Evolutionary conservation across 2,113 vertebrate genomes (phyloP).

Genomic region (Poicephalus gulielmi): DNA sequence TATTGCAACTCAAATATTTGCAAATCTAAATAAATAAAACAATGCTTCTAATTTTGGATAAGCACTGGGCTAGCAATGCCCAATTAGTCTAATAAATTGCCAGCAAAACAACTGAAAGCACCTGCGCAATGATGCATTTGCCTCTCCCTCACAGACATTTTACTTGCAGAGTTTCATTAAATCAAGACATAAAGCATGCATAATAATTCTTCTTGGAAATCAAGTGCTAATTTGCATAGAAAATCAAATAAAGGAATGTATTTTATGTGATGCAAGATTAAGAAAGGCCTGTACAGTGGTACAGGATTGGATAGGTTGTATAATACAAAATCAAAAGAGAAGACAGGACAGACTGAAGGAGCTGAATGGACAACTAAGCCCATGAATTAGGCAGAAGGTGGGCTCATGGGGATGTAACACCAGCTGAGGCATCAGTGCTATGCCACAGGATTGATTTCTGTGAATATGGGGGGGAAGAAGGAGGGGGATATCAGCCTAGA

Average conservation of each 20-base stretch:
- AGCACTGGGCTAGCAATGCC: not conserved
- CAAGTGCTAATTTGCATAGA: not conserved
- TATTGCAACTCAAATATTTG: not conserved
- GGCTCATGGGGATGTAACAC: not conserved
- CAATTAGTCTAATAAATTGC: slow-evolving; percentile 50
- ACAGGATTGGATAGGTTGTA: not conserved
- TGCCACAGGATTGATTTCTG: not conserved
- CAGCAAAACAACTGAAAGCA: slow-evolving; percentile 4
- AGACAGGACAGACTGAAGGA: not conserved
- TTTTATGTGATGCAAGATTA: not conserved
- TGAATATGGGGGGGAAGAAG: fast-evolving
- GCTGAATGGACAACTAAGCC: not conserved
- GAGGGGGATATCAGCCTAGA: not conserved
- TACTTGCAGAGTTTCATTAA: not conserved
- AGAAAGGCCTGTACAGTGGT: not conserved
- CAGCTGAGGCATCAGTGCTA: not conserved
- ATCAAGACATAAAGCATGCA: not conserved
- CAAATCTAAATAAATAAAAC: slow-evolving; percentile 10
- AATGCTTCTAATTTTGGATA: slow-evolving; percentile 6
- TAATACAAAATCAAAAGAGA: not conserved
- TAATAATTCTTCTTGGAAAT: not conserved
- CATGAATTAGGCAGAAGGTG: not conserved
- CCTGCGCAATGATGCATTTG: not conserved
- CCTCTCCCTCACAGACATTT: slow-evolving; percentile 8
- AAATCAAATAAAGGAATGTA: not conserved